Percentiles rank a stretch among this genome's conserved stretches.
These are phyloP conservation scores for Hydrozoanthus gracilis DNA, from an alignment of 92 coral and sea anemone genomes.

Conservation along the genomic window DNA sequence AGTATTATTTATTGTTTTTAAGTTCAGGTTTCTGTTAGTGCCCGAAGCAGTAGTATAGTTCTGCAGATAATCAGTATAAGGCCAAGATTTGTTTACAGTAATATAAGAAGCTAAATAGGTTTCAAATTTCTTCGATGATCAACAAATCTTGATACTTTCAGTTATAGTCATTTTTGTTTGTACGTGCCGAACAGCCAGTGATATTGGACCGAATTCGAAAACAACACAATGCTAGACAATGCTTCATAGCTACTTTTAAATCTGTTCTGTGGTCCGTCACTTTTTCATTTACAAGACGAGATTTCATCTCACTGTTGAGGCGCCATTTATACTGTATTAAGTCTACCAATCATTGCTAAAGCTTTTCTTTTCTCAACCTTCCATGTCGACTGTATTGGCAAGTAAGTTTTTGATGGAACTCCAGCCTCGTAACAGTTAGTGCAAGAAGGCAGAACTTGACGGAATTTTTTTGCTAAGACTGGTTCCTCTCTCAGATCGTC, in stretches of 20 bases:
- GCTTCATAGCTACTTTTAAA: not conserved
- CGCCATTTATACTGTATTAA: conserved; percentile 1
- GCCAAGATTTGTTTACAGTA: not conserved
- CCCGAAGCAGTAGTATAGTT: not conserved
- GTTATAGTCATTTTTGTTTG: not conserved
- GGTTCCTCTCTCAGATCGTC: conserved; percentile 27
- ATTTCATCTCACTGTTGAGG: not conserved
- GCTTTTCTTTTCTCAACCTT: conserved; percentile 21
- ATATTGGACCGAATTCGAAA: conserved; percentile 9
- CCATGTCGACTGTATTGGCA: conserved; percentile 34
- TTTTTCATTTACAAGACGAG: not conserved
- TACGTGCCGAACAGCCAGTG: not conserved
- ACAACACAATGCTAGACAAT: not conserved
- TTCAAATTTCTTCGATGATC: not conserved
- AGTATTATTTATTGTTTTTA: not conserved
- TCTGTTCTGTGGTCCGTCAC: not conserved
- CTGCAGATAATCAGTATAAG: not conserved
- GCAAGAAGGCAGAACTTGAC: conserved; percentile 44
- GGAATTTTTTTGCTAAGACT: conserved; percentile 22
- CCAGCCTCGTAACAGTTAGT: conserved; percentile 33
- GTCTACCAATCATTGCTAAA: conserved; percentile 26
- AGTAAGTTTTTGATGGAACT: conserved; percentile 35
- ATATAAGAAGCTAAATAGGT: not conserved
- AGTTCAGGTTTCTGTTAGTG: not conserved
- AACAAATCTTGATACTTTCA: not conserved